Base-by-base conservation (phyloP, 2,888 invertebrate species). In the Phengaris arion region DNA sequence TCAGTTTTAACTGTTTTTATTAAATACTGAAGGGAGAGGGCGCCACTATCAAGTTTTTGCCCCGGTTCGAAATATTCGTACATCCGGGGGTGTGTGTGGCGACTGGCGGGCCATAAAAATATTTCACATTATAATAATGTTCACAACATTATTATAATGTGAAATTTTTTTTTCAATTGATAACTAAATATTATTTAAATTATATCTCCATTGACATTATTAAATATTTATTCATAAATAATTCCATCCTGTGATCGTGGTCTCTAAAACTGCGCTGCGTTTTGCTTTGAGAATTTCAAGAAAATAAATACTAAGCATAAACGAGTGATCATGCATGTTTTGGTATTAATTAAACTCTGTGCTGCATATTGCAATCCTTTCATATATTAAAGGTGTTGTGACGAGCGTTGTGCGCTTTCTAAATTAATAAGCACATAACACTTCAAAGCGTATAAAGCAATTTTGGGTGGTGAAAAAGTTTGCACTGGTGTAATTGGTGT, bases 361-460 rank as follows among this genome's bases (percentile, higher is more conserved):
- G 35, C 35, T 64, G 64, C 22, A 22, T 22, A 22, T 22, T 22
- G 22, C 64, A 64, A 64, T 35, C 70, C 52, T 51, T 70, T 51
- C 51, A 70, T 52, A 72, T 72, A 72, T 72, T 35, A 22, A 35
- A 35, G 35, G 12, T 12, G 74, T 70, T 70, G 80, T 80, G 81
- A 80, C 76, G 76, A 79, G 79, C 79, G 79, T 75, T 76, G 81
- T 87, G 87, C 85, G 88, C 87, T 86, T 85, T 85, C 85, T 89
- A 91, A 92, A 92, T 92, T 92, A 93, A 93, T 92, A 92, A 91
- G 85, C 91, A 89, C 86, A 90, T 91, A 91, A 89, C 91, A 92
- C 92, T 92, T 91, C 89, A 91, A 90, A 90, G 92, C 85, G 87
- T 87, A 88, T 88, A 89, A 91, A 90, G 90, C 90, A 92, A 92